Conservation (phyloP, 2,797 vertebrate species). For the Discoglossus pictus region DNA sequence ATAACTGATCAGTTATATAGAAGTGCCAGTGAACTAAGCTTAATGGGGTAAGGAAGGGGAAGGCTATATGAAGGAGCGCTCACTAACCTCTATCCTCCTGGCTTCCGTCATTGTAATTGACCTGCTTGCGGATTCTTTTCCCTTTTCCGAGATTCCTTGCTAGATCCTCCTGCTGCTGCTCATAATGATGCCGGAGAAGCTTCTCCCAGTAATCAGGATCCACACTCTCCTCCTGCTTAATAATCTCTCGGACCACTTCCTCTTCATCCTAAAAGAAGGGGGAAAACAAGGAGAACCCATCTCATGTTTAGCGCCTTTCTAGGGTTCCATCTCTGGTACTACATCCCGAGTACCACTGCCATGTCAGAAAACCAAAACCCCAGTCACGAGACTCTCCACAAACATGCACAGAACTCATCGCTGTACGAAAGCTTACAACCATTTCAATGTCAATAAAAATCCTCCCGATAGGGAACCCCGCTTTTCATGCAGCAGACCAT, state of each 20-base stretch:
- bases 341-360: too few species aligned
- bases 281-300: too few species aligned
- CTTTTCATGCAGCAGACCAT: too few species aligned
- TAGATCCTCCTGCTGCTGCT: constrained; percentile 97
- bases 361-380: too few species aligned
- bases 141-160: constrained; percentile 97
- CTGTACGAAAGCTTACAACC: too few species aligned
- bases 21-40: too few species aligned
- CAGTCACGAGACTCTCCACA: too few species aligned
- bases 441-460: too few species aligned
- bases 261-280: constrained; percentile 79
- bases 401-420: too few species aligned
- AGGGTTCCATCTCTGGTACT: too few species aligned
- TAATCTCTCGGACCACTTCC: constrained; percentile 95
- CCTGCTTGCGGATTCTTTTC: constrained; percentile 96
- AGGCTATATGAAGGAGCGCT: constrained; percentile 3
- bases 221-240: constrained; percentile 97
- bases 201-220: constrained; percentile 99
- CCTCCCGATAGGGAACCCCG: too few species aligned
- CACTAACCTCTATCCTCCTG: constrained; percentile 97
- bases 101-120: constrained; percentile 98
- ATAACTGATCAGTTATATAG: not conserved
- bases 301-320: too few species aligned
- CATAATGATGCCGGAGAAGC: constrained; percentile 94
- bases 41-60: not conserved